Evolutionary conservation across 2,888 invertebrate species (phyloP), one percentile per base, ranked within the genome.

Genomic region (Thumatha senex): DNA sequence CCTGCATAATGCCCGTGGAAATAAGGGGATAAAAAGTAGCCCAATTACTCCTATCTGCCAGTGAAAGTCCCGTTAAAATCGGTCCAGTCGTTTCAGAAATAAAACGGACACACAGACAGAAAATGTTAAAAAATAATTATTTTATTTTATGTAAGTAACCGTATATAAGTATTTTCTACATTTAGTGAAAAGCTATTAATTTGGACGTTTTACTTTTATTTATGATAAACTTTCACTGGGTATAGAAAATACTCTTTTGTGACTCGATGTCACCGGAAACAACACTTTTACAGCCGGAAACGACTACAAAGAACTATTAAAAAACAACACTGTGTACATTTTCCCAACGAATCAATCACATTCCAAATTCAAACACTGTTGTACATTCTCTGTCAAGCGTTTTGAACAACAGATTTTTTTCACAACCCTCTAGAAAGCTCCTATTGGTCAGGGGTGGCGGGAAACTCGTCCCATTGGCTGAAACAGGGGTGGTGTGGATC

Each of bases 401-500:
- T 67, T 63, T 61, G 55, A 64, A 56, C 67, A 59, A 61, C 67
- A 67, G 63, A 24, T 68, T 55, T 58, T 55, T 65, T 72, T 64
- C 70, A 67, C 66, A 54, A 55, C 60, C 48, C 42, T 14, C 58
- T 61, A 59, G 60, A 54, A 51, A 30, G n/a, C 12, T 13, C 14
- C 54, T 61, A 68, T 72, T 70, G 72, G 70, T 61, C 55, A 68
- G 70, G 79, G 75, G 73, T 73, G 74, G 66, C 60, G 60, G 52
- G 42, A 67, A 71, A 56, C 70, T 58, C 61, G 59, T 58, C 61
- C 68, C 61, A 83, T 84, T 84, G 82, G 84, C 61, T 67, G 78
- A 61, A 70, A 64, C 60, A 61, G 58, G 70, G 74, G 72, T 76
- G 73, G 77, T 72, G 75, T 62, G 61, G 58, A 54, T 43, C 44